Base-by-base conservation (phyloP, 2,888 invertebrate genomes). In the Amitus sp. region DNA sequence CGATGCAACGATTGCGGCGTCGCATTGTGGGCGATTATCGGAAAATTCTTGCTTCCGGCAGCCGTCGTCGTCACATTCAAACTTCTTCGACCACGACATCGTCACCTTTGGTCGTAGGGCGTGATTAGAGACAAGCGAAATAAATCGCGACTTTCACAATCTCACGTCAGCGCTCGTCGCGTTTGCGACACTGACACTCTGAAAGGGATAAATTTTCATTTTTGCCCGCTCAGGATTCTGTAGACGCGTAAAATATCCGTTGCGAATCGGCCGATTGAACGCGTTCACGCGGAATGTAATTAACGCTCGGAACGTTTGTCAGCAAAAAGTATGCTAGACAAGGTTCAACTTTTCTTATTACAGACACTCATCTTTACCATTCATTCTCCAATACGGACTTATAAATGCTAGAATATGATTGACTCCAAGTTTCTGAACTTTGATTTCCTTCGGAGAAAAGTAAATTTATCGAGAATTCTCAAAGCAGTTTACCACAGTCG, bases 271-370 rank as follows among this genome's bases (percentile, higher is more conserved):
- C 70, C 69, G 66, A 71, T 72, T 66, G 70, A 62, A 61, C 61
- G 64, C 70, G 65, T 72, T 73, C 72, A 68, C 72, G 69, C 66
- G 71, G 72, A 78, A 77, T 74, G 75, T 73, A 78, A 78, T 79
- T 78, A 79, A 77, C 42, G 48, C 50, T 56, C 46, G 39, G 49
- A 59, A 45, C 47, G 63, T 63, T 63, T 52, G 55, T 61, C 62
- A 65, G 54, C 54, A 64, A 60, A 64, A 60, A 56, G 46, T 28
- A 47, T 56, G 52, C 45, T 48, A 43, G 23, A 65, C 60, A 55
- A 59, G 63, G 66, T 69, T 60, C 65, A 72, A 72, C 70, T 72
- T 69, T 71, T 66, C 70, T 72, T 70, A 70, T 71, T 72, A 70
- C 67, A 57, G 63, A 49, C 65, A 34, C 46, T 56, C 48, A 58